Evolutionary conservation across 23 tunicate genomes (phyloP).

Genomic region (Ascidia mentula): DNA sequence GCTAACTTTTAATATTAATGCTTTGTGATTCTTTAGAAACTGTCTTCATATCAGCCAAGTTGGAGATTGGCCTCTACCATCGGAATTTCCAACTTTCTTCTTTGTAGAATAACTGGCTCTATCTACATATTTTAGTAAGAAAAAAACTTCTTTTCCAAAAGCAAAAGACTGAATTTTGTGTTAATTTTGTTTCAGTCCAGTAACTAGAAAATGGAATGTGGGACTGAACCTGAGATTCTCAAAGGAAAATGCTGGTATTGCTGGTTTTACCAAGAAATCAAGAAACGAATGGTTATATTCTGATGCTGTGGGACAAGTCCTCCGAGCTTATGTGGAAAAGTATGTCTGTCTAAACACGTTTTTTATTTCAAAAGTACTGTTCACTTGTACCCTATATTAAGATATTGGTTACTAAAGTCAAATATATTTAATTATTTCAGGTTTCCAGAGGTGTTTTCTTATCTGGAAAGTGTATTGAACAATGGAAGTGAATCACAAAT

Average conservation of each 20-base stretch:
- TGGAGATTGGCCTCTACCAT: slow-evolving; percentile 59
- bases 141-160: neutral
- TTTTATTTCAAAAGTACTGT: too few species aligned
- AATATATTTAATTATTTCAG: slow-evolving; percentile 41
- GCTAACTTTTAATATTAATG: too few species aligned
- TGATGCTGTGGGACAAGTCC: slow-evolving; percentile 31
- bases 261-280: slow-evolving; percentile 65
- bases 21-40: too few species aligned
- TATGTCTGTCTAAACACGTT: slow-evolving; percentile 5
- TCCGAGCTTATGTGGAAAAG: slow-evolving; percentile 54
- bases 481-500: slow-evolving; percentile 35
- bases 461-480: slow-evolving; percentile 30
- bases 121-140: slow-evolving; percentile 54
- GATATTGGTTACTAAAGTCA: too few species aligned
- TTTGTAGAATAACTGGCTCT: slow-evolving; percentile 91
- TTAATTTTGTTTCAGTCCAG: slow-evolving; percentile 36
- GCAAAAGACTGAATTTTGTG: too few species aligned
- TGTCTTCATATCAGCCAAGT: slow-evolving; percentile 58
- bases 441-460: slow-evolving; percentile 67
- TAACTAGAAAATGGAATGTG: slow-evolving; percentile 69
- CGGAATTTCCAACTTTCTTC: slow-evolving; percentile 64
- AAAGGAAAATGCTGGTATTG: slow-evolving; percentile 70
- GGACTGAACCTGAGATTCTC: slow-evolving; percentile 75
- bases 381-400: too few species aligned
- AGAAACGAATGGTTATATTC: slow-evolving; percentile 82